A percentile compares a stretch with the other conserved stretches of the same genome.
phyloP scores from a whole-genome alignment of 2,888 invertebrate genomes.

The Xestoiulus laeticollis region DNA sequence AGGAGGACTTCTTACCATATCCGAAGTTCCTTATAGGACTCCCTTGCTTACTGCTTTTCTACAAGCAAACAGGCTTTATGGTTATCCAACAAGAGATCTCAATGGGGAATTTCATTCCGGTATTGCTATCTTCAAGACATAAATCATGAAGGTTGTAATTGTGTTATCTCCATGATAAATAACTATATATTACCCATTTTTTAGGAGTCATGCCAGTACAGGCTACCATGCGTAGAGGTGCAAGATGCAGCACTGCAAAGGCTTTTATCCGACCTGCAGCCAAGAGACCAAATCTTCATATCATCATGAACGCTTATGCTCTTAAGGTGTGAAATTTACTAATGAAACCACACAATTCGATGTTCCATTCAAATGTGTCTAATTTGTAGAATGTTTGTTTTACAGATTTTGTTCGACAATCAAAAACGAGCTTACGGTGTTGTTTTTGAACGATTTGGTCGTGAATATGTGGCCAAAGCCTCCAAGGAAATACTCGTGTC shows the following conservation, averaged over 20 bases:
- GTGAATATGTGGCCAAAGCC: constrained; percentile 77
- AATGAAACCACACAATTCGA: neutral
- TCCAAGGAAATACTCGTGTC: constrained; percentile 88
- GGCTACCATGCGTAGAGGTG: constrained; percentile 85
- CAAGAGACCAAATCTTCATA: constrained; percentile 81
- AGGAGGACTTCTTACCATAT: constrained; percentile 80
- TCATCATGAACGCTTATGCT: constrained; percentile 83
- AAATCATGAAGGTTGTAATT: neutral
- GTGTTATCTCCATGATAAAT: neutral
- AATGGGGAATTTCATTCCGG: constrained; percentile 85
- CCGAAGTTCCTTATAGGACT: constrained; percentile 87
- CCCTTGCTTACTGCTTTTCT: constrained; percentile 83
- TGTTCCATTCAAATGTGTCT: neutral
- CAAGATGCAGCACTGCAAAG: constrained; percentile 87
- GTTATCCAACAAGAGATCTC: constrained; percentile 82
- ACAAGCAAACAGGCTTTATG: constrained; percentile 82
- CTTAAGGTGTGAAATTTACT: constrained; percentile 67
- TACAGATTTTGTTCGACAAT: constrained; percentile 72
- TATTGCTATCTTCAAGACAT: constrained; percentile 63
- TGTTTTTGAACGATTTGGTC: constrained; percentile 79
- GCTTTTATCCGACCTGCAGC: constrained; percentile 85
- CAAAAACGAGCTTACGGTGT: constrained; percentile 83
- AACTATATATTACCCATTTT: neutral
- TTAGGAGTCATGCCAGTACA: constrained; percentile 85
- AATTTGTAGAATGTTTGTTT: neutral